phyloP scores from a whole-genome alignment of 2,888 invertebrate genomes.

The Agonopterix arenella region DNA sequence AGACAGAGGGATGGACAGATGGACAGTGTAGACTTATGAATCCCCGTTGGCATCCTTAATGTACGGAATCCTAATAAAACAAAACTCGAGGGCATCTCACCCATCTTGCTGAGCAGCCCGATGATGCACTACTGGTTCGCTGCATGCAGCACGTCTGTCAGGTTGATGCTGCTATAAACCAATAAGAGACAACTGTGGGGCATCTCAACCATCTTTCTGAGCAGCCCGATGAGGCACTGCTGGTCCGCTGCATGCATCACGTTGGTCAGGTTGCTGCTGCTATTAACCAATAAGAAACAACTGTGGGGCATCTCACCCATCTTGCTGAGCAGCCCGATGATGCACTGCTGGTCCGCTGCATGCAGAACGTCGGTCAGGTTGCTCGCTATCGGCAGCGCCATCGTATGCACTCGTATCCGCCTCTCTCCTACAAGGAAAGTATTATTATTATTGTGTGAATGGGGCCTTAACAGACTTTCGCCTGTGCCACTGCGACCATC shows the following conservation, averaged over 20 bases:
- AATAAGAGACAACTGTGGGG: background rate
- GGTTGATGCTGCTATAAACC: conserved; percentile 49
- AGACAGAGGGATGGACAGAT: no score
- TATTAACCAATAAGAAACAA: no score
- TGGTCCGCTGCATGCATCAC: conserved; percentile 94
- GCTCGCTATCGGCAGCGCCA: conserved; percentile 93
- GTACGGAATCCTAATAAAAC: no score
- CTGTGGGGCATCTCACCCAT: no score
- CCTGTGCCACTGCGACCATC: no score
- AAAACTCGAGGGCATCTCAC: conserved; percentile 42
- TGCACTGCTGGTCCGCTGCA: conserved; percentile 95
- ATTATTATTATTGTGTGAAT: no score
- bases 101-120: conserved; percentile 97
- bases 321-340: conserved; percentile 94
- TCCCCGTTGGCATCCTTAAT: no score
- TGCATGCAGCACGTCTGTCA: conserved; percentile 90
- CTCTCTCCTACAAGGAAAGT: conserved; percentile 83
- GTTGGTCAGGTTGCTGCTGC: conserved; percentile 89
- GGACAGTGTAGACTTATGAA: no score
- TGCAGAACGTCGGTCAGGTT: conserved; percentile 91
- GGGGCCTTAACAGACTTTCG: no score
- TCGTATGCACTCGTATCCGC: conserved; percentile 97
- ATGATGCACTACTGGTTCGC: conserved; percentile 97
- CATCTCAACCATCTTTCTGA: conserved; percentile 94
- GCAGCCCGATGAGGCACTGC: conserved; percentile 92